Evolutionary conservation across 1,140 invertebrate genomes (phyloP), one percentile per base, ranked within the genome.

Genomic region (Drosophila sp.): DNA sequence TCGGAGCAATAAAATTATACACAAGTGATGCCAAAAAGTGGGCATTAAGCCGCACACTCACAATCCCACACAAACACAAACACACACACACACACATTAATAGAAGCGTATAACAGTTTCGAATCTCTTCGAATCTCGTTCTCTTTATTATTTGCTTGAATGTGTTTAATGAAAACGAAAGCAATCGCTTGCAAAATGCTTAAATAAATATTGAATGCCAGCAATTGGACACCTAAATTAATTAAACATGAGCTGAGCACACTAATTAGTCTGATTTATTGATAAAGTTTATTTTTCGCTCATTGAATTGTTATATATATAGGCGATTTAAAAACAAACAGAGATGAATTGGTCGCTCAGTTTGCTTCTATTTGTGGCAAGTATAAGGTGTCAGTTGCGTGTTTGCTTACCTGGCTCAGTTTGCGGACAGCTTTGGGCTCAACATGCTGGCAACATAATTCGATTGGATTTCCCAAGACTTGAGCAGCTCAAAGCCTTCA

Each of bases 381-480:
- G 18, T 16, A 13, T 18, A 16, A 41, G 54, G 41, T 58, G 56
- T 58, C 56, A 36, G 41, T 18, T 53, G 27, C 27, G 36, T 27
- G 21, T 54, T 64, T 29, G 48, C 32, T 21, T 46, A 86, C 78
- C 78, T 76, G 78, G 45, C 64, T 79, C 79, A 82, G 48, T 57
- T 63, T 65, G 72, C 78, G 71, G 82, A 87, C 83, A 87, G 82
- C 51, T 50, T 67, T 70, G 41, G 54, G 77, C 67, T 70, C 50
- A 66, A 66, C 74, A 65, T 54, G 25, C 46, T 82, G 82, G 83
- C 83, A 89, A 73, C 82, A 87, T 87, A 89, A 89, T 82, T 89
- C 82, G 72, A 87, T 87, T 79, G 82, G 82, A 89, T 82, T 87
- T 76, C 65, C 81, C 70, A 66, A 64, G 54, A 72, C 41, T 75